phyloP scores from a whole-genome alignment of 2,888 invertebrate genomes.

The Hymenopus coronatus region DNA sequence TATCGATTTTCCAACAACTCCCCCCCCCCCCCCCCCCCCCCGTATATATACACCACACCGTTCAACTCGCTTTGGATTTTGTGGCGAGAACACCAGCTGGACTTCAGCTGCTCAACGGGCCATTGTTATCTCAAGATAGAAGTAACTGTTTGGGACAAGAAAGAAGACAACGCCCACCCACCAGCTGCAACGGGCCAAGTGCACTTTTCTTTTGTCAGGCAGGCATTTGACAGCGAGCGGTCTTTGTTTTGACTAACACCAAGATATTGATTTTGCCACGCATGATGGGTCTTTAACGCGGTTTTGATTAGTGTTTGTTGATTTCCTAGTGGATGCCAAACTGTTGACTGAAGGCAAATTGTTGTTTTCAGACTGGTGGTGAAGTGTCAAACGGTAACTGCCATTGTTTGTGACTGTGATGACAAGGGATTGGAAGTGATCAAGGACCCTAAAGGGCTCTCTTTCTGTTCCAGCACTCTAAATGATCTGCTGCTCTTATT shows the following conservation, averaged over 20 bases:
- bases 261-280: neutral
- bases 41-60: neutral
- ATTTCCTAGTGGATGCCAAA: neutral
- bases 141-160: neutral
- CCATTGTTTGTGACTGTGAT: neutral
- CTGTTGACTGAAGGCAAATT: neutral
- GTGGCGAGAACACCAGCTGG: neutral
- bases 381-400: neutral
- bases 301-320: neutral
- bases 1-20: constrained; percentile 20
- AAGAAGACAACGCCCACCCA: neutral
- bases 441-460: neutral
- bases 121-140: neutral
- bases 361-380: neutral
- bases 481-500: constrained; percentile 46
- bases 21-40: no score
- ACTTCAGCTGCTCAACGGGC: neutral
- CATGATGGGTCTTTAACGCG: neutral
- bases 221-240: neutral
- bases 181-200: no score
- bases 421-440: neutral
- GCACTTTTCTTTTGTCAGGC: no score
- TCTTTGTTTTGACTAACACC: neutral
- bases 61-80: constrained; percentile 1
- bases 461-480: constrained; percentile 31